phyloP scores from a whole-genome alignment of 1,140 invertebrate genomes.

The Harpegnathos saltator region DNA sequence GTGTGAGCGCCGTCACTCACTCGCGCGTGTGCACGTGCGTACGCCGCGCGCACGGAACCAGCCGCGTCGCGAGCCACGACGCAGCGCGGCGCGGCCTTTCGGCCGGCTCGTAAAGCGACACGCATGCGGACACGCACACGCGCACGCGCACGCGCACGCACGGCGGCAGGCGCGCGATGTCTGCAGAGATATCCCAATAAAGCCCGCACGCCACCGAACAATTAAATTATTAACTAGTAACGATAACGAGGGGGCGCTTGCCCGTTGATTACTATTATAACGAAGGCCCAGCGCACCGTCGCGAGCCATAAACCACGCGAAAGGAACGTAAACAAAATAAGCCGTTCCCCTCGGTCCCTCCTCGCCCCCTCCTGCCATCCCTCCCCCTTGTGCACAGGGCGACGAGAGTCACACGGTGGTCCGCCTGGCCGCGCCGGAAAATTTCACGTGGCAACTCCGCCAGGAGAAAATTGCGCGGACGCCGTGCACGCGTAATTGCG shows the following conservation, averaged over 20 bases:
- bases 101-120: conserved; percentile 31
- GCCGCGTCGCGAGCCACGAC: conserved; percentile 15
- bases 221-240: conserved; percentile 85
- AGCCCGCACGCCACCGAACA: conserved; percentile 83
- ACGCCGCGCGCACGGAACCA: conserved; percentile 13
- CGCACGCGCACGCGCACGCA: not conserved
- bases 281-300: conserved; percentile 69
- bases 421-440: not conserved
- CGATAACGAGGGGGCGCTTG: conserved; percentile 82
- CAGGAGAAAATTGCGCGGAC: not conserved
- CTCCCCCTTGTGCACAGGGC: not conserved
- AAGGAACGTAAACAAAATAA: conserved; percentile 60
- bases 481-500: conserved; percentile 5
- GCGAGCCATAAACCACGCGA: conserved; percentile 29
- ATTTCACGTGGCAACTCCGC: not conserved
- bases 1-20: not conserved
- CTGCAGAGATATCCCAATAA: conserved; percentile 83
- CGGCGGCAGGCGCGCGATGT: conserved; percentile 72
- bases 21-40: not conserved
- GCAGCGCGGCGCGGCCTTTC: conserved; percentile 16
- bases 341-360: conserved; percentile 9
- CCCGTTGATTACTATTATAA: conserved; percentile 83
- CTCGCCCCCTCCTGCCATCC: no score
- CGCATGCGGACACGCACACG: conserved; percentile 1
- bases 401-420: not conserved